Evolutionary conservation across 2,888 invertebrate species (phyloP), one percentile per base, ranked within the genome.

Genomic region (Vanessa cardui): DNA sequence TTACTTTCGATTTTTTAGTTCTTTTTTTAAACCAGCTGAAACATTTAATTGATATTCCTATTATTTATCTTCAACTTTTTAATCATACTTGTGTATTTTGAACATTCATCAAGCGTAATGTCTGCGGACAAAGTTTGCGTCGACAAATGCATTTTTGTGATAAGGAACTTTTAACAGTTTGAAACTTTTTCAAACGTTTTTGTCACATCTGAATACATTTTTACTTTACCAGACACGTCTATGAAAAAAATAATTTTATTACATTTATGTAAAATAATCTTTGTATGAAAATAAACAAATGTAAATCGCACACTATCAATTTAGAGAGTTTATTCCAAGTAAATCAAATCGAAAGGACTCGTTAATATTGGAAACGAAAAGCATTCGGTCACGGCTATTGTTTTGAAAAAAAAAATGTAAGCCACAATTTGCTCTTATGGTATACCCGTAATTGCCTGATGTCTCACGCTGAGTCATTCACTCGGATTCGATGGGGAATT

Each of bases 401-500:
- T 76, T 74, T 75, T 50, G 62, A 66, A 59, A 66, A 21, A 52
- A 68, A 75, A 75, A 77, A 74, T 72, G 64, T 54, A 72, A 70
- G 71, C 76, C 71, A 64, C 73, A 73, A 72, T 70, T 70, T 72
- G 68, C 66, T 71, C 67, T 58, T 62, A 67, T 69, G 61, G 67
- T 58, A 69, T 69, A 60, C 52, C 54, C 62, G 77, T 81, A 85
- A 85, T 84, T 84, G 78, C 77, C 74, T 76, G 76, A 78, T 80
- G 78, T 76, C 83, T 83, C 92, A 89, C 81, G 92, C 89, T 86
- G 92, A 73, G 89, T 81, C 80, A 88, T 92, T 90, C 84, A 83
- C 70, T 74, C 77, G 74, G 75, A 78, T 82, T 77, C 78, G 81
- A 80, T 81, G 82, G 80, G 78, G 77, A 78, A 81, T 21, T 15